phyloP scores from a whole-genome alignment of 2,888 invertebrate genomes.

The Entomobrya multifasciata region DNA sequence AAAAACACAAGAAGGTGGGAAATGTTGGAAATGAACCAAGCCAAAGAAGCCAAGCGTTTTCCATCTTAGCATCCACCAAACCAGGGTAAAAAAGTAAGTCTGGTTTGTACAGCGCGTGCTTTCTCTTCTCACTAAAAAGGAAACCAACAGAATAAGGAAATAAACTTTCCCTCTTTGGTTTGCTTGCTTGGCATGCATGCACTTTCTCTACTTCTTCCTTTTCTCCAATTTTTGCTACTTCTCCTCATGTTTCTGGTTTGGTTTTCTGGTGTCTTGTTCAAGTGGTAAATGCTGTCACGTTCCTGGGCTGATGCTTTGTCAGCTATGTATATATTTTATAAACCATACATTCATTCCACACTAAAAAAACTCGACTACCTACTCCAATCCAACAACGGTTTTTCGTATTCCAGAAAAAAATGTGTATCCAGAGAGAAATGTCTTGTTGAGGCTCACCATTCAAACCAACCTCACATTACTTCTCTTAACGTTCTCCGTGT shows the following conservation, averaged over 20 bases:
- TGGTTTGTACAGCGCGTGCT: too few species aligned
- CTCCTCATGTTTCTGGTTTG: constrained; percentile 67
- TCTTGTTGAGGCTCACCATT: constrained; percentile 22
- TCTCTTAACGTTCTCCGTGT: too few species aligned
- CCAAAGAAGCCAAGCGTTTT: too few species aligned
- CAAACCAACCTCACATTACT: not conserved
- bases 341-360: too few species aligned
- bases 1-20: constrained; percentile 17
- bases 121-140: not conserved
- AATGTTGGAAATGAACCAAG: constrained; percentile 5
- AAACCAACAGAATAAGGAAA: constrained; percentile 9
- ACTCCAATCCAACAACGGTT: constrained; percentile 1
- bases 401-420: constrained; percentile 9
- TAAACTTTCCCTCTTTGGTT: not conserved
- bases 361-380: too few species aligned
- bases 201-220: not conserved
- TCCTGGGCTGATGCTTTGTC: constrained; percentile 43
- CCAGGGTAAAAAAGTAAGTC: too few species aligned
- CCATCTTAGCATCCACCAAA: too few species aligned
- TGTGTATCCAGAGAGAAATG: too few species aligned
- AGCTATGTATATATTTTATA: too few species aligned
- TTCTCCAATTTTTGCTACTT: not conserved
- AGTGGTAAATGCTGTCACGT: constrained; percentile 69
- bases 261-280: constrained; percentile 48
- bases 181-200: not conserved